Base-by-base conservation (phyloP, 2,113 vertebrate species). In the Otus sunia region DNA sequence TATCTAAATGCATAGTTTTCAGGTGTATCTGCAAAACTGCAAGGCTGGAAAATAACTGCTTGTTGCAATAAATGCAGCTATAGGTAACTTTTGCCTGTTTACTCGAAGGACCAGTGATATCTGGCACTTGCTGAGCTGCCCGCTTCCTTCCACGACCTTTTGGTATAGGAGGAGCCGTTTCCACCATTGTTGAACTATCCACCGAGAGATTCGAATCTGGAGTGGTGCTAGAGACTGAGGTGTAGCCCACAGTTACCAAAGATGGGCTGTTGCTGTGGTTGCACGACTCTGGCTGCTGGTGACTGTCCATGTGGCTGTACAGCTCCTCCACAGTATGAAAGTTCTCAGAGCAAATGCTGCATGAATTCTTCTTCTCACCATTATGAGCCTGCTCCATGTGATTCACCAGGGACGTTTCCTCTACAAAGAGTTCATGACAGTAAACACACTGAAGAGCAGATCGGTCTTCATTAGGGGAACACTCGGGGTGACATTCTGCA, bases 251-350 rank as follows among this genome's bases (percentile, higher is more conserved):
- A 2, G 99, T 99, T 94, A 99, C 98, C 97, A 99, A 97, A 26
- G 99, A 99, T 0, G 99, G 99, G 96, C 99, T 99, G 98, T 99
- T 99, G 98, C 99, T 99, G 93, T 99, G 99, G 96, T 99, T 99
- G 96, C 99, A 99, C 0, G 99, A 99, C 98, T 99, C 99, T 0
- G 99, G 98, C 63, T 99, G 99, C 98, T 99, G 99, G 98, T 99
- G 99, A 93, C 99, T 98, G 94, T 99, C 99, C 99, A 99, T 99
- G 98, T 99, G 99, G 97, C 98, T 98, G 63, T 99, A 99, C 36
- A 99, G 98, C 90, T 99, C 99, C 97, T 99, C 99, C 12, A 99
- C 99, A 5, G 99, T 99, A 77, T 98, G 98, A 94, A 99, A 99
- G 94, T 98, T 99, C 97, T 99, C 99, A 3, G 99, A 99, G 94